Base-by-base conservation (phyloP, 2,797 vertebrate genomes). In the Sebastes matsubarae region DNA sequence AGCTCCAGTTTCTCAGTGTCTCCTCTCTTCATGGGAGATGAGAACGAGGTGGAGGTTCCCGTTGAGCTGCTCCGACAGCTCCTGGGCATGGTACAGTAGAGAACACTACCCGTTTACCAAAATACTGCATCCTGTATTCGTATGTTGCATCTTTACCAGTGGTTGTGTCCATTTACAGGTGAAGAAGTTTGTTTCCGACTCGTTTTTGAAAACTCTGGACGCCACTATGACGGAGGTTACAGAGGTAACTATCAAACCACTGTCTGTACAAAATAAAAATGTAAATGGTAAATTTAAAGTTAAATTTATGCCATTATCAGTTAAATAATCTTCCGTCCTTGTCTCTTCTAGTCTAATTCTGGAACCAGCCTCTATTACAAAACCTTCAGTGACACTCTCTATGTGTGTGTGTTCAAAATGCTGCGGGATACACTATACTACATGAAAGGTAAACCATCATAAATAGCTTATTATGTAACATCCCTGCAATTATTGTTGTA, bases 341-440 rank as follows among this genome's bases (percentile, higher is more conserved):
- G 46, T 82, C 27, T 80, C 34, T 82, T 72, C 55, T 83, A 99
- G 98, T 92, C 38, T 3, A 96, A 96, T 93, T 91, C 96, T 78
- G 93, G 91, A 71, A 74, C 94, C 72, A 96, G 96, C 79, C 93
- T 98, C 64, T 96, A 95, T 87, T 99, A 99, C 75, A 97, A 97
- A 93, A 90, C 95, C 22, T 98, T 98, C 95, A 98, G 98, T 77
- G 98, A 99, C 73, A 95, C 97, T 54, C 95, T 99, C 29, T 98
- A 99, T 18, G 97, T 99, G 87, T 97, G 97, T 83, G 96, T 98
- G 88, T 99, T 99, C 94, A 99, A 99, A 96, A 99, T 99, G 98
- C 96, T 99, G 74, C 96, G 98, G 60, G 98, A 99, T 90, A 98
- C 97, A 0, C 93, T 99, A 10, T 97, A 99, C 87, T 95, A 97